These are phyloP conservation scores for Pogonus chalceus DNA, from an alignment of 1,140 invertebrate species.

Conservation along the genomic window DNA sequence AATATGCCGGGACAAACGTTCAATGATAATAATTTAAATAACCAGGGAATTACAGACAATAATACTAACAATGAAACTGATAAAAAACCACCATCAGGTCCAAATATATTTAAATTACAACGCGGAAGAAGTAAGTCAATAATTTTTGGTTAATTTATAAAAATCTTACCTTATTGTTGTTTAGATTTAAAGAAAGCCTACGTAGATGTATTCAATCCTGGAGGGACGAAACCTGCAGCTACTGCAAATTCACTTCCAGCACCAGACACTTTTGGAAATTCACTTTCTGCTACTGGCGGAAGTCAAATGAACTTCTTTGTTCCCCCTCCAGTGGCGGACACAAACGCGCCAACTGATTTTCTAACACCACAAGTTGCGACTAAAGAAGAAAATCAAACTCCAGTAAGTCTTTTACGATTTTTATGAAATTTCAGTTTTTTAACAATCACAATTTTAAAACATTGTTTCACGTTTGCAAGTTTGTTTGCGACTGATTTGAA, in stretches of 20 bases:
- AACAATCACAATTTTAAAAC: no score
- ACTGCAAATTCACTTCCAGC: background rate
- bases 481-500: no score
- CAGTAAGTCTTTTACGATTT: constrained; percentile 28
- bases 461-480: no score
- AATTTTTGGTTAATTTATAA: background rate
- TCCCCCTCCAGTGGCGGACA: constrained; percentile 44
- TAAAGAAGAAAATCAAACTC: constrained; percentile 25
- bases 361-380: constrained; percentile 36
- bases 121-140: constrained; percentile 56
- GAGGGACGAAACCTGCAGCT: constrained; percentile 38
- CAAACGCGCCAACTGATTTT: constrained; percentile 45
- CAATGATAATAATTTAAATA: constrained; percentile 24
- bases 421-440: no score
- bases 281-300: constrained; percentile 29
- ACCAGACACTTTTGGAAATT: background rate
- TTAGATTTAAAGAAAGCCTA: constrained; percentile 68
- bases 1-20: background rate
- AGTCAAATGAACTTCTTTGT: constrained; percentile 42
- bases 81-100: constrained; percentile 38
- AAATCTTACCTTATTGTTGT: constrained; percentile 9
- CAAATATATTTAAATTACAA: constrained; percentile 70
- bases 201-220: constrained; percentile 76
- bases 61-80: constrained; percentile 22
- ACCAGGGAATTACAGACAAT: constrained; percentile 18